Evolutionary conservation across 2,113 vertebrate genomes (phyloP).

Genomic region (Tychaedon coryphoeus): DNA sequence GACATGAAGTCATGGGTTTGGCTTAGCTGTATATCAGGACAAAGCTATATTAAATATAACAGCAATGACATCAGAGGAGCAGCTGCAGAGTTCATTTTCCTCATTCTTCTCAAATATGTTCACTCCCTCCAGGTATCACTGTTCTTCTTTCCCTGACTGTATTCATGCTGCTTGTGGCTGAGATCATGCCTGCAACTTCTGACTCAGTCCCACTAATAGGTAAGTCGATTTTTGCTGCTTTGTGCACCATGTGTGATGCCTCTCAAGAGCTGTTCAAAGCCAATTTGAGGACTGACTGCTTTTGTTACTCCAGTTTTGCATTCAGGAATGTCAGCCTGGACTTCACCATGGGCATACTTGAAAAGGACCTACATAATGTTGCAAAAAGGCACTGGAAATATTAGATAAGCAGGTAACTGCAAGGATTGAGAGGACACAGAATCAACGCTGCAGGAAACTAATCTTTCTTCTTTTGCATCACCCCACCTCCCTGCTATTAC

Average conservation of each 20-base stretch:
- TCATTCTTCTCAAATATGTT: neutral
- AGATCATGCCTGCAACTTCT: constrained; percentile 92
- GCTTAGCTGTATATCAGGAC: neutral
- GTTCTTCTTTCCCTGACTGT: constrained; percentile 90
- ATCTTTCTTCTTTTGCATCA: neutral
- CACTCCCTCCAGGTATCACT: constrained; percentile 80
- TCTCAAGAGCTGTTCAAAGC: neutral
- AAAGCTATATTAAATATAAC: neutral
- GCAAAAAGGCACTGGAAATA: neutral
- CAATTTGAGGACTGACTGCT: neutral
- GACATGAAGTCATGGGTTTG: neutral
- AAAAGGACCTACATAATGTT: neutral
- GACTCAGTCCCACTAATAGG: constrained; percentile 91
- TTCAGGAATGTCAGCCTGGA: neutral
- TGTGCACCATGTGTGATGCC: neutral
- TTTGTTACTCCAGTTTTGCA: neutral
- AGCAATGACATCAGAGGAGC: neutral
- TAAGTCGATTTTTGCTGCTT: constrained; percentile 43
- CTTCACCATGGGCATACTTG: neutral
- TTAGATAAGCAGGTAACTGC: neutral
- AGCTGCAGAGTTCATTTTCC: neutral
- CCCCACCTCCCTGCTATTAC: accelerated
- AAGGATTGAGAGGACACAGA: neutral
- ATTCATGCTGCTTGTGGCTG: constrained; percentile 91
- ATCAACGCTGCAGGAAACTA: neutral